phyloP scores from a whole-genome alignment of 2,888 invertebrate species.

The Chirona hameri region DNA sequence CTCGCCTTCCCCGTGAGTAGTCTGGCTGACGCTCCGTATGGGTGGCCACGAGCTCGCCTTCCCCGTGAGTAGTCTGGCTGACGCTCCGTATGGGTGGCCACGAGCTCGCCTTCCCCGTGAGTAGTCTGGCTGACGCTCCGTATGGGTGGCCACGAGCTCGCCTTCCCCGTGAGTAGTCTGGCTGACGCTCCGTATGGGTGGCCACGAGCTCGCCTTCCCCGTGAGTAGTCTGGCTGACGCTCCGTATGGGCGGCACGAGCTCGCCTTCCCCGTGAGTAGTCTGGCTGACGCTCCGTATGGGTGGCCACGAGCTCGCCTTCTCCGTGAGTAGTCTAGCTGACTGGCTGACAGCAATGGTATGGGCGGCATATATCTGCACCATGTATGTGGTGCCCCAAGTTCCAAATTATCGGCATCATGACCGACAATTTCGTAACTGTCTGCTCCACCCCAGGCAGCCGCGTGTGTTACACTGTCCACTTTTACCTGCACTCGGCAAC shows the following conservation, averaged over 20 bases:
- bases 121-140: no score
- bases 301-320: conserved; percentile 89
- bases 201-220: conserved; percentile 84
- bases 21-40: no score
- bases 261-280: conserved; percentile 72
- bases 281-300: no score
- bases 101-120: conserved; percentile 78
- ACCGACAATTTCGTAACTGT: no score
- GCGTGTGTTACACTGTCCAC: no score
- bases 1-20: conserved; percentile 72
- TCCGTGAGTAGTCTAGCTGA: conserved; percentile 56
- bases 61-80: conserved; percentile 56
- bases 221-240: no score
- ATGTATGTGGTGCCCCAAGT: no score
- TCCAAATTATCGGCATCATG: no score
- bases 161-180: conserved; percentile 67
- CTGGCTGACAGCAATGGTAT: no score
- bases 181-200: conserved; percentile 94
- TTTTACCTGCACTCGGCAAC: no score
- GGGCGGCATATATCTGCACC: no score
- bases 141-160: conserved; percentile 94
- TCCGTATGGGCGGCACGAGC: conserved; percentile 93
- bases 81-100: conserved; percentile 95
- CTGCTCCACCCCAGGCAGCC: no score
- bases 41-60: conserved; percentile 93